Evolutionary conservation across 2,797 vertebrate genomes (phyloP).

Genomic region (Lithobates pipiens): DNA sequence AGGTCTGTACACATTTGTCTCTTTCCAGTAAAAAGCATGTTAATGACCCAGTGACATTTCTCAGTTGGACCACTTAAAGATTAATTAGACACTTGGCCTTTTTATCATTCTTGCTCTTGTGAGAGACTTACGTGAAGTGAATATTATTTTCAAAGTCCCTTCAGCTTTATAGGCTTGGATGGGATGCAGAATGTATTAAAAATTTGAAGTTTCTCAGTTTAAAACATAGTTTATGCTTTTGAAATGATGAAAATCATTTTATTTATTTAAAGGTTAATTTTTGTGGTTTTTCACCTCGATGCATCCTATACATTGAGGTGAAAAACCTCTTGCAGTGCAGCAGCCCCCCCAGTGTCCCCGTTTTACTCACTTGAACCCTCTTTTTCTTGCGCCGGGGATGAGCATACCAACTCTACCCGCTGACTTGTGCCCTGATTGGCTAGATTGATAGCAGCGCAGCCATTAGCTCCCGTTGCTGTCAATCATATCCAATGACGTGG

Average conservation of each 20-base stretch:
- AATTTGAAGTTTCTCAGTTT: neutral
- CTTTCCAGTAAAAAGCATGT: neutral
- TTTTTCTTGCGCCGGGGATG: no score
- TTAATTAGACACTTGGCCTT: conserved; percentile 34
- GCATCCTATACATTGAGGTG: no score
- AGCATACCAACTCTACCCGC: no score
- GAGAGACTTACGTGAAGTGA: neutral
- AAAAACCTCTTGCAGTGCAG: no score
- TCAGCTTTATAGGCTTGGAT: neutral
- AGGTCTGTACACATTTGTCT: neutral
- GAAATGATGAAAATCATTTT: neutral
- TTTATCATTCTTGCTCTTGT: conserved; percentile 19
- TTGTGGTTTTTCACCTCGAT: no score
- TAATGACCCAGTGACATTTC: conserved; percentile 28
- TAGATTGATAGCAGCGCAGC: no score
- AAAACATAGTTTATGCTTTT: neutral
- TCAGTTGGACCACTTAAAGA: neutral
- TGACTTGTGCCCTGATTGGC: no score
- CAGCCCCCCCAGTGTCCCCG: no score
- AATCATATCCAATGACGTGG: no score
- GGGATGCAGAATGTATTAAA: neutral
- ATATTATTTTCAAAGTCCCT: neutral
- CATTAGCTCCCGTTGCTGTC: no score
- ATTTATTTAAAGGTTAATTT: no score
- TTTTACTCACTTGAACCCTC: no score